Base-by-base conservation (phyloP, 2,797 vertebrate species). In the Hirundo rustica region DNA sequence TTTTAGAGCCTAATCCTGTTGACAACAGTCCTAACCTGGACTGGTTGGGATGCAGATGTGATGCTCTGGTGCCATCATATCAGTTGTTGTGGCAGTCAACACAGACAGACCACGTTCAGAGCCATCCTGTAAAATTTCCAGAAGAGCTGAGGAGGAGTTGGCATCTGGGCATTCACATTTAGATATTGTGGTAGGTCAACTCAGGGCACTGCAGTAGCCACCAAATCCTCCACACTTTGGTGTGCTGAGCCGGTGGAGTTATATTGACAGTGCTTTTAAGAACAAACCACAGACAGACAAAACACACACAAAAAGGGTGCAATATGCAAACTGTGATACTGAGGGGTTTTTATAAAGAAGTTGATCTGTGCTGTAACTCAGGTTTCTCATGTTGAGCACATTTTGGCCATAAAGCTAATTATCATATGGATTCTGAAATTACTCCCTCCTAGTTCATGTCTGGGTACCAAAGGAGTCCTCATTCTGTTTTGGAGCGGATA, bases 401-500 rank as follows among this genome's bases (percentile, higher is more conserved):
- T 97, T 97, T 97, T 84, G 94, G 79, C 96, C 88, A 68, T 97
- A 97, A 96, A 97, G 96, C 95, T 97, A 97, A 98, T 97, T 97
- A 96, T 96, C 76, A 22, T 79, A 96, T 93, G 95, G 97, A 86
- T 97, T 97, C 97, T 92, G 82, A 97, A 97, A 96, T 79, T 11
- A 95, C 95, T 96, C 95, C 86, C 96, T 96, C 79, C 92, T 96
- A 95, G 94, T 96, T 91, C 81, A 86, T 53, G 89, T 82, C 88
- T 96, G 91, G 81, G 92, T 97, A 96, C 96, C 92, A 94, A 36
- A 94, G 95, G 94, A 96, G 95, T 96, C 95, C 97, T 89, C 62
- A 70, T 96, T 95, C 97, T 97, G 96, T 97, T 98, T 98, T 98
- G 97, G 97, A 98, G 97, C 95, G 62, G 96, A 97, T 98, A 97